Conservation (phyloP, 1,140 invertebrate species). For the Aplysia californica region DNA sequence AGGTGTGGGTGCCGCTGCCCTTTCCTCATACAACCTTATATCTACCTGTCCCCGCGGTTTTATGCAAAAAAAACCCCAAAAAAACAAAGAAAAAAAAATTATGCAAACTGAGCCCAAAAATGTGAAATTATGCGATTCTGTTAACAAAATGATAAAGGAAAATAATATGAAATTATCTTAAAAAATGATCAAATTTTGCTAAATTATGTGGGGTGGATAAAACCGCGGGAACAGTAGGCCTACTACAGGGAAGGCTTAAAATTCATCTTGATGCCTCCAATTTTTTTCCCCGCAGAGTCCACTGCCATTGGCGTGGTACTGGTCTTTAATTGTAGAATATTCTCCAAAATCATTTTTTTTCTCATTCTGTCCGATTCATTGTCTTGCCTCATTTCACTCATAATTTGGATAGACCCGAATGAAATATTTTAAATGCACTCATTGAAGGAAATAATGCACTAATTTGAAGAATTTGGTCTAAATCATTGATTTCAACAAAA, state of each 20-base stretch:
- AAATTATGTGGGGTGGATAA: neutral
- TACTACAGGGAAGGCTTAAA: neutral
- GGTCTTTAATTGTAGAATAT: neutral
- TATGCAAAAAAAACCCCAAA: too few species aligned
- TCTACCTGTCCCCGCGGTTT: too few species aligned
- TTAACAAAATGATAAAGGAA: too few species aligned
- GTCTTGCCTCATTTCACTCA: neutral
- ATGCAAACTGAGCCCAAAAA: too few species aligned
- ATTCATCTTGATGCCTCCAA: neutral
- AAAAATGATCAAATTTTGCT: too few species aligned
- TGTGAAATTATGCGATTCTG: too few species aligned
- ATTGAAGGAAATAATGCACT: neutral
- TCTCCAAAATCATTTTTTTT: neutral
- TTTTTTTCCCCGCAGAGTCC: neutral
- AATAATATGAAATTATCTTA: too few species aligned
- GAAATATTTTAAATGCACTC: neutral
- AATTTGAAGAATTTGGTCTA: neutral
- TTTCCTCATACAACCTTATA: neutral
- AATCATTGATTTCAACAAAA: neutral
- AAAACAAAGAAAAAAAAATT: too few species aligned
- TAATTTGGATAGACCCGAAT: neutral
- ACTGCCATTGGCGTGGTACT: neutral
- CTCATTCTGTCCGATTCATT: too few species aligned
- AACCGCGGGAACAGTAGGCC: neutral
- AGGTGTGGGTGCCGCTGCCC: too few species aligned